Evolutionary conservation across 92 coral and sea anemone species (phyloP).

Genomic region (Epizoanthus scotinus): DNA sequence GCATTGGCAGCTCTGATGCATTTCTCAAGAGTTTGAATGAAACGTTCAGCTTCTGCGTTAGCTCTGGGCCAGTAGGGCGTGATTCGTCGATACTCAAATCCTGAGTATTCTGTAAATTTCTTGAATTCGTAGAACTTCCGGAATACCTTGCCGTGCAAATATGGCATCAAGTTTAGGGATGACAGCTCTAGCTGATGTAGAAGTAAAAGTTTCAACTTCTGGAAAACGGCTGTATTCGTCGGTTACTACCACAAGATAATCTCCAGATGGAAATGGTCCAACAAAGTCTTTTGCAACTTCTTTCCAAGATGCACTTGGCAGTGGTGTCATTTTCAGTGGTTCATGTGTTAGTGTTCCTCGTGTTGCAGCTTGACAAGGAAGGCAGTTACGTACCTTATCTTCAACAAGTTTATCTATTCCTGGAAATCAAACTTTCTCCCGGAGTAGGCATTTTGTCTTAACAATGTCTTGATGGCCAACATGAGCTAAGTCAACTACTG

Average conservation of each 20-base stretch:
- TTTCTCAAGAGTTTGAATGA: conserved; percentile 37
- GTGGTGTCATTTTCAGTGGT: conserved; percentile 44
- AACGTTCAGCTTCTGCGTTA: conserved; percentile 44
- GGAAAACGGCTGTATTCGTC: conserved; percentile 62
- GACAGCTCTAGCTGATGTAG: conserved; percentile 10
- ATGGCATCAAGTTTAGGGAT: too few species aligned
- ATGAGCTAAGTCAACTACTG: conserved; percentile 55
- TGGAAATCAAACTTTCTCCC: conserved; percentile 57
- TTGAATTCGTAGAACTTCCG: conserved; percentile 29
- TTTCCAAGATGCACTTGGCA: conserved; percentile 62
- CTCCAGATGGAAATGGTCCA: conserved; percentile 65
- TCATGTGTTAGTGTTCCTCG: conserved; percentile 39
- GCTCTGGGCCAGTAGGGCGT: conserved; percentile 52
- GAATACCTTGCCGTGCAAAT: background rate
- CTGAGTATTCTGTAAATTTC: conserved; percentile 46
- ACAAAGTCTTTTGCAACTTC: conserved; percentile 61
- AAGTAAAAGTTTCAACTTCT: conserved; percentile 57
- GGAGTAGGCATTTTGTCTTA: conserved; percentile 60
- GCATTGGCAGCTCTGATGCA: conserved; percentile 29
- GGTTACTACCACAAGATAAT: conserved; percentile 54
- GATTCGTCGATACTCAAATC: conserved; percentile 43
- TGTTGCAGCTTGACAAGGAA: conserved; percentile 52
- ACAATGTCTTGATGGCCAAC: conserved; percentile 67
- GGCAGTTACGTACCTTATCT: conserved; percentile 52
- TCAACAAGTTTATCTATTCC: conserved; percentile 50